phyloP scores from a whole-genome alignment of 2,113 vertebrate species.

The Lethenteron reissneri region DNA sequence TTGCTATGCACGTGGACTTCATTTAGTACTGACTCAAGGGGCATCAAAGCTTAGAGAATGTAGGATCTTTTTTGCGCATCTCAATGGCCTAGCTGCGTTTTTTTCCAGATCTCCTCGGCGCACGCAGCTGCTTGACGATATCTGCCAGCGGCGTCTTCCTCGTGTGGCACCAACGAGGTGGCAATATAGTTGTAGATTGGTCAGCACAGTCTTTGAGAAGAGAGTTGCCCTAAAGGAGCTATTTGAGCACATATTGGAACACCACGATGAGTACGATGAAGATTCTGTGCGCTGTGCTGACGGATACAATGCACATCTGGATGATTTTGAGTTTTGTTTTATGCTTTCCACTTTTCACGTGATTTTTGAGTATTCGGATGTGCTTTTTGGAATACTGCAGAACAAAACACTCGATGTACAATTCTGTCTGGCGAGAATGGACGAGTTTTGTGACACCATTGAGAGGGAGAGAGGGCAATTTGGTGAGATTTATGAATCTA shows the following conservation, averaged over 20 bases:
- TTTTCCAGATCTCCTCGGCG: slow-evolving; percentile 4
- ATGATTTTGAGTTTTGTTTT: slow-evolving; percentile 12
- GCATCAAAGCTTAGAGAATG: slow-evolving; percentile 4
- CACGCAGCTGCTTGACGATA: slow-evolving; percentile 11
- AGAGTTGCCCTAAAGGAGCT: slow-evolving; percentile 6
- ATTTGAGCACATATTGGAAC: background rate
- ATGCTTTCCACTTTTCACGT: slow-evolving; percentile 10
- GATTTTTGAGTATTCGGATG: slow-evolving; percentile 9
- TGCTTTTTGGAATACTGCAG: slow-evolving; percentile 11
- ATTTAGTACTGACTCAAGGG: slow-evolving; percentile 7
- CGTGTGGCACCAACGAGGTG: slow-evolving; percentile 9
- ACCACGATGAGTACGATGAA: too few species aligned
- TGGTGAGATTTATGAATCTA: too few species aligned
- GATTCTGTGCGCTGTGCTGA: too few species aligned
- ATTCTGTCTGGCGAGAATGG: slow-evolving; percentile 9
- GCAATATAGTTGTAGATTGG: background rate
- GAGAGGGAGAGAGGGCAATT: slow-evolving; percentile 8
- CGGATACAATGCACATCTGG: slow-evolving; percentile 7
- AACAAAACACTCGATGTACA: slow-evolving; percentile 9
- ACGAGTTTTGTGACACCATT: slow-evolving; percentile 11
- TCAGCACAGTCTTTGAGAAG: slow-evolving; percentile 6
- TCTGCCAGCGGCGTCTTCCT: slow-evolving; percentile 8
- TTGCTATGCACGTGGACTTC: slow-evolving; percentile 9
- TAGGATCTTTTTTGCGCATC: slow-evolving; percentile 8
- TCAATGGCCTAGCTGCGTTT: slow-evolving; percentile 9